Evolutionary conservation across 2,113 vertebrate species (phyloP).

Genomic region (Dasypus novemcinctus): DNA sequence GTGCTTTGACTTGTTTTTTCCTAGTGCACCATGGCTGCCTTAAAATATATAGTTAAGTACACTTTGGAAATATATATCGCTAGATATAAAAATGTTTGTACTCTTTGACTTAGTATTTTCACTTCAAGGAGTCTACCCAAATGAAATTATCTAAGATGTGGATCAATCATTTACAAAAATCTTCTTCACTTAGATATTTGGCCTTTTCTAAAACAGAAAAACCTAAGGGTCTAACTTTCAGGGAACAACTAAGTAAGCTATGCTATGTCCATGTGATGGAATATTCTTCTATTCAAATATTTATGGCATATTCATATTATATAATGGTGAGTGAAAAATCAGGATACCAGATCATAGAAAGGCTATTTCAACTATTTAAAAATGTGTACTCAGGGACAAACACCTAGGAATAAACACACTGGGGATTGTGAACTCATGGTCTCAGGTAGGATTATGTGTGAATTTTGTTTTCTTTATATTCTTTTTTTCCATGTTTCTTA

Average conservation of each 20-base stretch:
- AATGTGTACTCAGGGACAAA: constrained; percentile 26
- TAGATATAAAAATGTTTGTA: not conserved
- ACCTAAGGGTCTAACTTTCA: not conserved
- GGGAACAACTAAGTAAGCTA: not conserved
- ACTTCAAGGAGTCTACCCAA: not conserved
- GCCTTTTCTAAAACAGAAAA: not conserved
- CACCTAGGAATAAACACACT: not conserved
- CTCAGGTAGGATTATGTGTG: not conserved
- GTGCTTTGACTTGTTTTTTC: not conserved
- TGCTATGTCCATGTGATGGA: constrained; percentile 23
- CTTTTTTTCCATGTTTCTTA: not conserved
- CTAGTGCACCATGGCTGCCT: not conserved
- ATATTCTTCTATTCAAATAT: constrained; percentile 43
- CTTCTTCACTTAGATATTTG: constrained; percentile 10
- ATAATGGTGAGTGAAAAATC: constrained; percentile 17
- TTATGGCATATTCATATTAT: not conserved
- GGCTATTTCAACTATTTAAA: constrained; percentile 31
- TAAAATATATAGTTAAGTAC: not conserved
- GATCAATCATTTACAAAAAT: constrained; percentile 5
- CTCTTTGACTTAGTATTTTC: constrained; percentile 8
- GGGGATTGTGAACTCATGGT: constrained; percentile 16
- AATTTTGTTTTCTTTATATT: constrained; percentile 12
- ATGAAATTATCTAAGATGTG: constrained; percentile 21
- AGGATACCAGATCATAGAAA: not conserved
- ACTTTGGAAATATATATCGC: not conserved